Evolutionary conservation across 2,888 invertebrate species (phyloP).

Genomic region (Caenorhabditis panamensis): DNA sequence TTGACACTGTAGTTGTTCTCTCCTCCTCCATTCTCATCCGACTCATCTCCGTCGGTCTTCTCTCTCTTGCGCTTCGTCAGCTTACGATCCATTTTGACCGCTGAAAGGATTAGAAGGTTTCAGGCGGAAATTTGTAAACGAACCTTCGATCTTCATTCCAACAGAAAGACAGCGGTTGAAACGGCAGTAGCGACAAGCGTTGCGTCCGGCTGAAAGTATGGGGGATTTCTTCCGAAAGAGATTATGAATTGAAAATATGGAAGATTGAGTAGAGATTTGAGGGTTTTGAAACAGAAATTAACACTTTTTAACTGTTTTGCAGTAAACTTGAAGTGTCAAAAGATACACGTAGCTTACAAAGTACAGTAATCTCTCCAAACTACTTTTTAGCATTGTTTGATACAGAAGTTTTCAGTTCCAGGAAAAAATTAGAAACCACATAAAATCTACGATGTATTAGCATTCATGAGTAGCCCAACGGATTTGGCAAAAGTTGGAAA

Average conservation of each 20-base stretch:
- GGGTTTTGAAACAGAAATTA: no score
- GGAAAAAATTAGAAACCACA: no score
- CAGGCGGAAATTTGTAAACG: constrained; percentile 22
- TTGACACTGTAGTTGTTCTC: constrained; percentile 27
- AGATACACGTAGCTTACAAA: no score
- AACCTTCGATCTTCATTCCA: constrained; percentile 72
- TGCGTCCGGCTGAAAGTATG: constrained; percentile 68
- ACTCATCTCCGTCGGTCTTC: constrained; percentile 63
- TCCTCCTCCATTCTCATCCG: constrained; percentile 52
- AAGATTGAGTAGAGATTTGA: not conserved
- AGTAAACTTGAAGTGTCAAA: no score
- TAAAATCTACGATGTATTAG: no score
- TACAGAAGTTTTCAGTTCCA: no score
- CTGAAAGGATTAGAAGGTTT: constrained; percentile 38
- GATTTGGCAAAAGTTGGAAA: no score
- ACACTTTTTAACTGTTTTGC: no score
- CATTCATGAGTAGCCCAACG: no score
- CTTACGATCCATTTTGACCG: constrained; percentile 70
- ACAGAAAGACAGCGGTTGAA: constrained; percentile 71
- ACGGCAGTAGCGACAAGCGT: constrained; percentile 78
- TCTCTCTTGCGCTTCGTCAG: constrained; percentile 59
- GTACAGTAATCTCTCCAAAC: no score
- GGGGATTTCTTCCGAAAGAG: not conserved
- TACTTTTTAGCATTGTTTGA: no score
- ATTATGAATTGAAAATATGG: not conserved